A percentile compares a stretch with the other conserved stretches of the same genome.
Conservation (phyloP, 2,113 vertebrate species). For the Brienomyrus longianalis region DNA sequence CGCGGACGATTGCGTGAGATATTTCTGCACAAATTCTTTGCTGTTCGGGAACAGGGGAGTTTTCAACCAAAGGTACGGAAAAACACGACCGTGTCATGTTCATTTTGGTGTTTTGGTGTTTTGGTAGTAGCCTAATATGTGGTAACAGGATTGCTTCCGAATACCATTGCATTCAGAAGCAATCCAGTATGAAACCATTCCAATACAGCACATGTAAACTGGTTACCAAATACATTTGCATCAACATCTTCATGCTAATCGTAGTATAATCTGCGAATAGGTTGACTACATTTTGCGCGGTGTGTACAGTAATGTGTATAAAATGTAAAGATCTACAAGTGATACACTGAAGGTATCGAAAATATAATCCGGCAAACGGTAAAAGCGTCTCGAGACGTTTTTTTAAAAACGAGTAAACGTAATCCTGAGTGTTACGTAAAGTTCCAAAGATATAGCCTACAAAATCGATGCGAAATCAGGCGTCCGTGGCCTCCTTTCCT, state of each 20-base stretch:
- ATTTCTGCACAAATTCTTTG: neutral
- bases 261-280: neutral
- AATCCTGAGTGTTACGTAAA: neutral
- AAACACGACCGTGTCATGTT: neutral
- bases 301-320: neutral
- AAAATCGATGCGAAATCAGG: neutral
- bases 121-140: neutral
- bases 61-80: neutral
- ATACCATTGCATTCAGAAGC: neutral
- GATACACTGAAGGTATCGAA: neutral
- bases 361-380: neutral
- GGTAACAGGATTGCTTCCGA: neutral
- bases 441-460: neutral
- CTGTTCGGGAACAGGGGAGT: neutral
- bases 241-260: neutral
- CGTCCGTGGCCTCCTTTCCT: neutral
- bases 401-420: neutral
- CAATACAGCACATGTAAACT: neutral
- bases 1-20: neutral
- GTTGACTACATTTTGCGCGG: neutral
- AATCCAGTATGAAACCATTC: neutral
- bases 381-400: neutral
- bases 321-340: neutral
- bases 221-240: neutral
- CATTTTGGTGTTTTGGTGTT: neutral